These are phyloP conservation scores for Drosophila mojavensis DNA, from an alignment of 1,140 invertebrate species.

Conservation along the genomic window DNA sequence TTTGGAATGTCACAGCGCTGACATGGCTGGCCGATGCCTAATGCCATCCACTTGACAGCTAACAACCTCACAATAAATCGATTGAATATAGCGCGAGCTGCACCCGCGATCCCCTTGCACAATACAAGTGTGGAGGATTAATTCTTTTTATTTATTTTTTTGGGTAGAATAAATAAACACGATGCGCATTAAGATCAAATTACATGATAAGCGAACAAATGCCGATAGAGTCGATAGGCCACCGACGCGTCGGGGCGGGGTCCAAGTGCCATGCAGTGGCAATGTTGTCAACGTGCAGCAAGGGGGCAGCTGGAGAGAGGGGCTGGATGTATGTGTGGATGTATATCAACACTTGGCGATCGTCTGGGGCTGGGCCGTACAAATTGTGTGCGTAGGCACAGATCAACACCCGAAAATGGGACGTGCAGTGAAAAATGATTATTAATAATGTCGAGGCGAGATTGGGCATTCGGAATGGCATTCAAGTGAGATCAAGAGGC, in stretches of 20 bases:
- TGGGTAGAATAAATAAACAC: slow-evolving; percentile 65
- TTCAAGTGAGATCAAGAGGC: slow-evolving; percentile 67
- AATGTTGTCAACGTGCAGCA: slow-evolving; percentile 48
- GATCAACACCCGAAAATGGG: slow-evolving; percentile 50
- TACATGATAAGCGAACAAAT: slow-evolving; percentile 67
- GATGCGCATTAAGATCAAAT: slow-evolving; percentile 79
- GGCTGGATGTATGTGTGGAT: neutral
- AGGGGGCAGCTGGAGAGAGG: neutral
- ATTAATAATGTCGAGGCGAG: slow-evolving; percentile 50
- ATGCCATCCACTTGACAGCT: slow-evolving; percentile 76
- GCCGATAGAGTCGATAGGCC: slow-evolving; percentile 46
- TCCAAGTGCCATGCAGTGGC: slow-evolving; percentile 63
- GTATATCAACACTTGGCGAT: slow-evolving; percentile 63
- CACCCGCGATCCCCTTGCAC: slow-evolving; percentile 7
- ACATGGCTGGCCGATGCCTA: slow-evolving; percentile 57
- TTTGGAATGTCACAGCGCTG: slow-evolving; percentile 72
- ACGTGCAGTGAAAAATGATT: slow-evolving; percentile 73
- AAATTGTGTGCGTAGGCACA: slow-evolving; percentile 63
- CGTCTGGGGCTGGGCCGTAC: slow-evolving; percentile 35
- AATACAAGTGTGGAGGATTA: slow-evolving; percentile 66
- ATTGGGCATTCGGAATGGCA: slow-evolving; percentile 6
- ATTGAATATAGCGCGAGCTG: slow-evolving; percentile 63
- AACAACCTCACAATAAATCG: slow-evolving; percentile 76
- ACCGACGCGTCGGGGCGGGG: slow-evolving; percentile 22
- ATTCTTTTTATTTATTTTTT: slow-evolving; percentile 42